Conservation (phyloP, 2,113 vertebrate species). For the Rhombomys opimus region DNA sequence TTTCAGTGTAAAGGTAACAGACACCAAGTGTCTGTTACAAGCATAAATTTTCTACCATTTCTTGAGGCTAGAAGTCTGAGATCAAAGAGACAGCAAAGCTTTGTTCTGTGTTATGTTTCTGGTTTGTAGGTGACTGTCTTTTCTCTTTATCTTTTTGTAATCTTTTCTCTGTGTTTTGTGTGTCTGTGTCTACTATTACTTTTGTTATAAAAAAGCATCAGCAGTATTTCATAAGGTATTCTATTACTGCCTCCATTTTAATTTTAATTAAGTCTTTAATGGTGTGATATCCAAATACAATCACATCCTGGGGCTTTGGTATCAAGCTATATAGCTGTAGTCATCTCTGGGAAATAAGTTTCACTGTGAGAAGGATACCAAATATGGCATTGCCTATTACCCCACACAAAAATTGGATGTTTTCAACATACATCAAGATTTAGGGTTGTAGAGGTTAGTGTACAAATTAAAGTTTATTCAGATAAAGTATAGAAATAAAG, state of each 20-base stretch:
- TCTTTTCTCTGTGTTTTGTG: accelerated
- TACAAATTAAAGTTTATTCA: neutral
- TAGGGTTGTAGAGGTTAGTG: neutral
- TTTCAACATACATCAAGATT: neutral
- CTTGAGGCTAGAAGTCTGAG: neutral
- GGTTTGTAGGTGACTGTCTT: neutral
- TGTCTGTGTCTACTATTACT: neutral
- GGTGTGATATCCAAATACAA: neutral
- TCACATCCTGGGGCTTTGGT: neutral
- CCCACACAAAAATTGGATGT: neutral
- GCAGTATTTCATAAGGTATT: neutral
- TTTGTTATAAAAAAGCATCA: neutral
- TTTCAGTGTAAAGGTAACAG: neutral
- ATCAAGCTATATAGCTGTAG: neutral
- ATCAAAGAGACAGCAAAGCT: neutral
- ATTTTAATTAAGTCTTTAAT: neutral
- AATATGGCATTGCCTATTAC: too few species aligned
- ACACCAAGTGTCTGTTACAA: neutral
- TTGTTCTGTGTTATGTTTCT: neutral
- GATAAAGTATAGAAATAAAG: neutral
- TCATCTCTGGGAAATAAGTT: accelerated
- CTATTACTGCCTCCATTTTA: neutral
- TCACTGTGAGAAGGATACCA: neutral
- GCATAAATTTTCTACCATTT: neutral
- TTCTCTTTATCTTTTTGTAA: neutral